phyloP scores from a whole-genome alignment of 2,888 invertebrate species.

The Therioaphis trifolii region DNA sequence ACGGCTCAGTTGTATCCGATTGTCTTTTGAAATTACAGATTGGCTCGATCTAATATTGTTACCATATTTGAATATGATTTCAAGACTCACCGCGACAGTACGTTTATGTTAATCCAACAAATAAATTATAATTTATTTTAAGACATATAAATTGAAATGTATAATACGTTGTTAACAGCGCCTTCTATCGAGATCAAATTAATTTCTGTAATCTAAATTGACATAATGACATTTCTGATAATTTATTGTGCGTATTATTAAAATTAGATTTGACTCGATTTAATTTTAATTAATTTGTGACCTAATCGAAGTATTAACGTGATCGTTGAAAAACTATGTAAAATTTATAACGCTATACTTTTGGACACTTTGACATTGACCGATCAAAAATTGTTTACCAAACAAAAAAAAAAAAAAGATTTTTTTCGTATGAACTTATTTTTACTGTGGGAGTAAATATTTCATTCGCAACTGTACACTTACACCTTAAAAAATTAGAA shows the following conservation, averaged over 20 bases:
- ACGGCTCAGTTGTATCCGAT: too few species aligned
- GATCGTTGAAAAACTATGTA: neutral
- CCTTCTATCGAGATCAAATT: too few species aligned
- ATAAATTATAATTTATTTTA: too few species aligned
- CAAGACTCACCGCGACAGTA: too few species aligned
- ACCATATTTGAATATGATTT: too few species aligned
- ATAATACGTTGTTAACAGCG: too few species aligned
- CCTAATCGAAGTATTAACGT: neutral
- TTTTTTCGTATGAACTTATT: neutral
- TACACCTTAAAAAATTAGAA: too few species aligned
- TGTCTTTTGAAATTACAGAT: too few species aligned
- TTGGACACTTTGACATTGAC: neutral
- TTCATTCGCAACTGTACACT: neutral
- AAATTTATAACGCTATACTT: neutral
- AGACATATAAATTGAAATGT: too few species aligned
- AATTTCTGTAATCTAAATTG: too few species aligned
- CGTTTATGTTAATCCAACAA: too few species aligned
- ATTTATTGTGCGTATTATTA: neutral
- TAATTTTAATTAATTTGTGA: neutral
- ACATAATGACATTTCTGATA: neutral
- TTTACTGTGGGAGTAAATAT: neutral
- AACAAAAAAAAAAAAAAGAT: neutral
- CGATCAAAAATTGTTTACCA: neutral
- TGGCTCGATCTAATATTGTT: too few species aligned
- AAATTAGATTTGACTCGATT: conserved; percentile 9